Evolutionary conservation across 2,797 vertebrate species (phyloP).

Genomic region (Sphaeramia orbicularis): DNA sequence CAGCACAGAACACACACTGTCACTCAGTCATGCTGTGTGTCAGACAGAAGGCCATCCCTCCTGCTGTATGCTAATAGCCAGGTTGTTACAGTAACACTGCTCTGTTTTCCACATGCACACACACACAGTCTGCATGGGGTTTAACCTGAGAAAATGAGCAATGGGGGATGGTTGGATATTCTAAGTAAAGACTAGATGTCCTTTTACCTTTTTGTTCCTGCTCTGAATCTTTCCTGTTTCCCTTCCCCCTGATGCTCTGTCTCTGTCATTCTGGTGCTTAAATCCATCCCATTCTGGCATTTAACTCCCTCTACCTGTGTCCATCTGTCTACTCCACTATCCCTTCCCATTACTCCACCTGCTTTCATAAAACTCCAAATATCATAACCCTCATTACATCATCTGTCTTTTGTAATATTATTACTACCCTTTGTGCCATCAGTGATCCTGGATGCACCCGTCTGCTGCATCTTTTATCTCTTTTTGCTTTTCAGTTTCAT

Average conservation of each 20-base stretch:
- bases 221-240: conserved; percentile 4
- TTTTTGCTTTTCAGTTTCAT: neutral
- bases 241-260: neutral
- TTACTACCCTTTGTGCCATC: conserved; percentile 6
- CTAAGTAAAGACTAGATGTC: conserved; percentile 34
- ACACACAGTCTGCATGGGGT: conserved; percentile 50
- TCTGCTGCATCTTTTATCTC: conserved; percentile 20
- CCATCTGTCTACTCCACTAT: conserved; percentile 26
- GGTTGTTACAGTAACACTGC: conserved; percentile 42
- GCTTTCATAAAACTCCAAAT: neutral
- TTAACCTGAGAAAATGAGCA: conserved; percentile 49
- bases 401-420: conserved; percentile 9
- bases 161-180: conserved; percentile 52
- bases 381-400: neutral
- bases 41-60: conserved; percentile 54
- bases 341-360: neutral
- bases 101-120: conserved; percentile 1
- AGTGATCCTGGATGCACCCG: conserved; percentile 20
- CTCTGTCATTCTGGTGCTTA: conserved; percentile 15
- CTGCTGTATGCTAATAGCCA: conserved; percentile 56
- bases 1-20: conserved; percentile 1
- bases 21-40: conserved; percentile 46
- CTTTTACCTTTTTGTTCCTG: conserved; percentile 41
- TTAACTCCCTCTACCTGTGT: conserved; percentile 32
- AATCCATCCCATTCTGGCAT: conserved; percentile 21